Conservation (phyloP, 2,113 vertebrate genomes). For the Sander vitreus region DNA sequence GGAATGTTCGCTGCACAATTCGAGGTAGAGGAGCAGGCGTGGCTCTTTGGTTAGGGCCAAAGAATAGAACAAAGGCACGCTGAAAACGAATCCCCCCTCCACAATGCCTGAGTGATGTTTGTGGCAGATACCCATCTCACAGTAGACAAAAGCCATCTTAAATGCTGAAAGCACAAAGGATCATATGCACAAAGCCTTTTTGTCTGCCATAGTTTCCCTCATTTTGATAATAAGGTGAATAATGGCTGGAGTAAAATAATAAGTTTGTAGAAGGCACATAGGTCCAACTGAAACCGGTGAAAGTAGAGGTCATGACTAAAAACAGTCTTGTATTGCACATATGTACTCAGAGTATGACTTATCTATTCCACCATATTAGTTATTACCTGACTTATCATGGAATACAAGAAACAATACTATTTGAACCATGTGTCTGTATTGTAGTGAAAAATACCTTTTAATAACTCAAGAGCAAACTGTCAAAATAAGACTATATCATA, state of each 20-base stretch:
- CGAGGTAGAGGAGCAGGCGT: slow-evolving; percentile 92
- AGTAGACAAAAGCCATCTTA: slow-evolving; percentile 88
- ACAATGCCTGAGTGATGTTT: slow-evolving; percentile 92
- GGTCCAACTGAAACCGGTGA: slow-evolving; percentile 57
- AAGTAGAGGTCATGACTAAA: slow-evolving; percentile 56
- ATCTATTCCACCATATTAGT: background rate
- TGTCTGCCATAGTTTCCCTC: slow-evolving; percentile 78
- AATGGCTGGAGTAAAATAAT: slow-evolving; percentile 77
- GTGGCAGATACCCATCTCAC: slow-evolving; percentile 90
- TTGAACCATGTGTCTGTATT: background rate
- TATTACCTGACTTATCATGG: background rate
- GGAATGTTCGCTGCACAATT: slow-evolving; percentile 89
- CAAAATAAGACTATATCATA: slow-evolving; percentile 26
- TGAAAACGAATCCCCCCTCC: slow-evolving; percentile 93
- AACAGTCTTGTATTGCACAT: slow-evolving; percentile 31
- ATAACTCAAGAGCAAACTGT: slow-evolving; percentile 35
- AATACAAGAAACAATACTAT: background rate
- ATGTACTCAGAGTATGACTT: background rate
- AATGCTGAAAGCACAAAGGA: slow-evolving; percentile 88
- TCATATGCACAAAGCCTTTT: slow-evolving; percentile 87
- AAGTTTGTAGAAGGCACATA: slow-evolving; percentile 64
- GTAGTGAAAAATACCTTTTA: background rate
- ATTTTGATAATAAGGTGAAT: slow-evolving; percentile 82
- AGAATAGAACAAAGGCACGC: slow-evolving; percentile 93
- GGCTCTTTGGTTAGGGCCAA: slow-evolving; percentile 91